These are phyloP conservation scores for Lutjanus argentimaculatus DNA, from an alignment of 2,797 vertebrate species.

Conservation along the genomic window DNA sequence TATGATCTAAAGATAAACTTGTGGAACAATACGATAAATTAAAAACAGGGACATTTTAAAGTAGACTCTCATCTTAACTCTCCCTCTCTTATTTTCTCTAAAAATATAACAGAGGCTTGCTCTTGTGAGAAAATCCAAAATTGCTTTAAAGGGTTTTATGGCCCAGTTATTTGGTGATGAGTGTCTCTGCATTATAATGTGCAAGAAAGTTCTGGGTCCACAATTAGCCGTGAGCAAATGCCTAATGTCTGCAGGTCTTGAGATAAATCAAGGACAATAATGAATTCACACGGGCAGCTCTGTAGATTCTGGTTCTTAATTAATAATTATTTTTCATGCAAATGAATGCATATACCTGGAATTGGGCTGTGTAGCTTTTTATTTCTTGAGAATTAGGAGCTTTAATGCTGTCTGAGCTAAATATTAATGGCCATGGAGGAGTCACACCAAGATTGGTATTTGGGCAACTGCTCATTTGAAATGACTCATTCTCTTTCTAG, in stretches of 20 bases:
- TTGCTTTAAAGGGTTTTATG: conserved; percentile 22
- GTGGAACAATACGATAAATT: conserved; percentile 32
- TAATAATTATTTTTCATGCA: conserved; percentile 38
- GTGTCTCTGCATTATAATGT: conserved; percentile 36
- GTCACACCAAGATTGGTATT: conserved; percentile 40
- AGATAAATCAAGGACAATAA: conserved; percentile 54
- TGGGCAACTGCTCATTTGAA: conserved; percentile 42
- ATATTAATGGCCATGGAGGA: conserved; percentile 40
- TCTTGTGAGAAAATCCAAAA: conserved; percentile 15
- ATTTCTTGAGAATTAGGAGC: conserved; percentile 6
- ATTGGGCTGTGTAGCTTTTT: conserved; percentile 27
- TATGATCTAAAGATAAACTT: conserved; percentile 20
- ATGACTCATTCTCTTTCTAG: conserved; percentile 50
- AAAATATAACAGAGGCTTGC: not conserved
- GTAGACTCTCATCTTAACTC: conserved; percentile 5
- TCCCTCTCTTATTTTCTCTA: not conserved
- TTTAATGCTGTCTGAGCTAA: conserved; percentile 33
- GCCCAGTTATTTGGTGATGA: conserved; percentile 39
- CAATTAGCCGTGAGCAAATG: conserved; percentile 32
- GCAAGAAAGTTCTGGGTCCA: conserved; percentile 34
- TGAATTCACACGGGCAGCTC: conserved; percentile 54
- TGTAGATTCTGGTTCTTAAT: conserved; percentile 41
- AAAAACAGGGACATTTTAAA: conserved; percentile 19
- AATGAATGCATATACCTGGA: conserved; percentile 51
- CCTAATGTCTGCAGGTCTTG: conserved; percentile 35